Base-by-base conservation (phyloP, 2,888 invertebrate genomes). In the Agriopis leucophaearia region DNA sequence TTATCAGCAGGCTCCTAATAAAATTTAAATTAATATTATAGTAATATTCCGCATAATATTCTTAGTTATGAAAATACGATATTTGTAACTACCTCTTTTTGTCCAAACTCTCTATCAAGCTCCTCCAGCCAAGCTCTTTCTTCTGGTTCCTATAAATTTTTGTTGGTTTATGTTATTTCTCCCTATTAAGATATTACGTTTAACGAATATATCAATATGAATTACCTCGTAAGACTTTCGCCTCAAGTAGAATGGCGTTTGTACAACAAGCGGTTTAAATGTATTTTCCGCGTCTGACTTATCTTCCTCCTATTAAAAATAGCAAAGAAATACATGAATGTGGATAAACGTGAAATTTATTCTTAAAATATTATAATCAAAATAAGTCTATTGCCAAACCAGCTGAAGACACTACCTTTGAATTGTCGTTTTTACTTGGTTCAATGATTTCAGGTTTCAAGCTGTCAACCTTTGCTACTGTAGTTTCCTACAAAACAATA, bases 201-300 rank as follows among this genome's bases (percentile, higher is more conserved):
- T 6, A 72, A 70, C 45, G 52, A 40, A 56, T 36, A 16, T 51
- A 18, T 27, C 64, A 56, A 40, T 60, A 52, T 18, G 42, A 44
- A 13, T 78, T 84, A 88, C 87, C 86, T 86, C 86, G 47, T 75
- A 75, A 16, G 78, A 77, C 69, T 84, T 86, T 72, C 83, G 84
- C 76, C 85, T 82, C 73, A 84, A 79, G 71, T 80, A 83, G 70
- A 81, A 79, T 68, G 82, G 81, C 57, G 82, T 72, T 72, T 82
- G 81, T 76, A 73, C 72, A 18, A 38, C 16, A 18, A 27, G 48
- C 40, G 78, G 77, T 77, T 77, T 80, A 77, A 69, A 71, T 69
- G 74, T 75, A 72, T 73, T 79, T 27, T 76, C 72, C 42, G 74
- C 74, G 70, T 78, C 78, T 67, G 74, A 76, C 70, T 80, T 75